phyloP scores from a whole-genome alignment of 2,888 invertebrate species.

The Pachymerium ferrugineum region DNA sequence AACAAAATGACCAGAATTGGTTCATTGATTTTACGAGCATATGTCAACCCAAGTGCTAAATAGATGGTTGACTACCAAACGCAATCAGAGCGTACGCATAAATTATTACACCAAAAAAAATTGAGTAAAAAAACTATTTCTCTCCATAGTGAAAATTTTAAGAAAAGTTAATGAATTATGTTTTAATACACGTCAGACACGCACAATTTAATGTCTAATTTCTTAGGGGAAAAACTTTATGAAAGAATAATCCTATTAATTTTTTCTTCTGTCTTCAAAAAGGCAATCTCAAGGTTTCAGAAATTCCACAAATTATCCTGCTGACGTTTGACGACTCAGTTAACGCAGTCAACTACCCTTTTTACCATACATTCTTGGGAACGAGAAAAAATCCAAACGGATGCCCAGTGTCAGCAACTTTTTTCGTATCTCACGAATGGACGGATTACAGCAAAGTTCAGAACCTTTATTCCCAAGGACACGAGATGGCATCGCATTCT shows the following conservation, averaged over 20 bases:
- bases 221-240: background rate
- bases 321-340: slow-evolving; percentile 92
- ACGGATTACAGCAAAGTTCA: slow-evolving; percentile 97
- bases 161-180: too few relatives aligned
- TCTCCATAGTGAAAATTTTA: too few relatives aligned
- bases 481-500: slow-evolving; percentile 97
- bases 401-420: slow-evolving; percentile 51
- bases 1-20: background rate
- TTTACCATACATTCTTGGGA: slow-evolving; percentile 68
- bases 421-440: slow-evolving; percentile 67
- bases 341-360: slow-evolving; percentile 87
- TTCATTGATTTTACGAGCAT: background rate
- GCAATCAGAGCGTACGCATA: too few relatives aligned
- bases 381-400: slow-evolving; percentile 69
- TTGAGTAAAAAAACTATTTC: too few relatives aligned
- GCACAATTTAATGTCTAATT: too few relatives aligned
- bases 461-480: slow-evolving; percentile 87
- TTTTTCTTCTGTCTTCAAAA: slow-evolving; percentile 59
- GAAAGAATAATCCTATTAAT: background rate
- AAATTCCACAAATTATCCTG: slow-evolving; percentile 83
- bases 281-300: slow-evolving; percentile 75
- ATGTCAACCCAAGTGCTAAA: too few relatives aligned
- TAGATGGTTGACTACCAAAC: too few relatives aligned
- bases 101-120: too few relatives aligned
- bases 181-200: too few relatives aligned